phyloP scores from a whole-genome alignment of 2,113 vertebrate species.

The Malurus elegans region DNA sequence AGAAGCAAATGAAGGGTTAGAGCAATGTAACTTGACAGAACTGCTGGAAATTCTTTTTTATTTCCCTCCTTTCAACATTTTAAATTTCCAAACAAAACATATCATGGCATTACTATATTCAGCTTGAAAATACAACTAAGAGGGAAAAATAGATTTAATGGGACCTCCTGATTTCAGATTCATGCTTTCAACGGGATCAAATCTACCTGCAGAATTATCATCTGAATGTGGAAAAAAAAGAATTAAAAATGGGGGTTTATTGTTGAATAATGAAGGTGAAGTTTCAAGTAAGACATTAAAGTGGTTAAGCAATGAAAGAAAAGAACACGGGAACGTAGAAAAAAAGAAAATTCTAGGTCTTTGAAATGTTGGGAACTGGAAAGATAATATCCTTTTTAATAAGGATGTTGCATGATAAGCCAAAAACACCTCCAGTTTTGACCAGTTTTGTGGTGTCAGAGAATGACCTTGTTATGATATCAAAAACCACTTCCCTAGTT shows the following conservation, averaged over 20 bases:
- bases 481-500: not conserved
- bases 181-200: not conserved
- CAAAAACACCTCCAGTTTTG: not conserved
- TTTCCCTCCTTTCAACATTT: not conserved
- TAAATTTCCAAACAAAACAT: not conserved
- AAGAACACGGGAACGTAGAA: not conserved
- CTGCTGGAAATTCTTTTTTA: not conserved
- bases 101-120: not conserved
- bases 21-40: not conserved
- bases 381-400: not conserved
- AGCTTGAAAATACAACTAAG: not conserved
- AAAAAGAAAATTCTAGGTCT: not conserved
- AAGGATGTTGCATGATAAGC: not conserved
- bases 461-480: not conserved
- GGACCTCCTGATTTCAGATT: not conserved
- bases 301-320: not conserved
- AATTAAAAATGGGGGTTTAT: rapidly evolving
- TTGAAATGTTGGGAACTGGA: not conserved
- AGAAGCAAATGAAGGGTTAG: not conserved
- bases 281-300: not conserved
- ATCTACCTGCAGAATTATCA: not conserved
- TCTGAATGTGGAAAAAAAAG: not conserved
- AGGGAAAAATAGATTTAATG: not conserved
- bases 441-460: not conserved
- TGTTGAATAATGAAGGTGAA: rapidly evolving